Conservation (phyloP, 2,113 vertebrate genomes). For the Ibidorhyncha struthersii region DNA sequence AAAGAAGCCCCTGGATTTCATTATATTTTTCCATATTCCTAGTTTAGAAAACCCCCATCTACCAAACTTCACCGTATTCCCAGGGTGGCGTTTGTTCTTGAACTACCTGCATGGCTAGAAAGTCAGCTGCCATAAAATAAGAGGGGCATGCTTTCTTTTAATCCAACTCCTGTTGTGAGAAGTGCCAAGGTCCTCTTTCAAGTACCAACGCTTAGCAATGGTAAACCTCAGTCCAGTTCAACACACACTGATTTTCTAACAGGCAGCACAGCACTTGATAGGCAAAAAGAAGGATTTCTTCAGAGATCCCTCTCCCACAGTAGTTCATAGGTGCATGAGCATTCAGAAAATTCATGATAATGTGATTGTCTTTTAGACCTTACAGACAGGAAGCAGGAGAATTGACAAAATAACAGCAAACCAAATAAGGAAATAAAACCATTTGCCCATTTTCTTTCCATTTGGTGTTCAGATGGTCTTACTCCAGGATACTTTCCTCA, state of each 20-base stretch:
- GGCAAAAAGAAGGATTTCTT: background rate
- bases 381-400: background rate
- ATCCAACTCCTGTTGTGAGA: background rate
- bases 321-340: background rate
- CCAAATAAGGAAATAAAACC: background rate
- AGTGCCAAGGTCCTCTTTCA: background rate
- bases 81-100: background rate
- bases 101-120: background rate
- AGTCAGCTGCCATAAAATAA: background rate
- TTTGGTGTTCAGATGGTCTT: background rate
- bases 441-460: background rate
- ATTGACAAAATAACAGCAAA: rapidly evolving
- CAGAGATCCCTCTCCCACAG: background rate
- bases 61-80: background rate
- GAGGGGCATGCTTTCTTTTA: background rate
- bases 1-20: background rate
- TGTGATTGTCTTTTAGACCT: background rate
- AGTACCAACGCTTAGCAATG: background rate
- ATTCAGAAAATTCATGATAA: background rate
- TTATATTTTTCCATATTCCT: background rate
- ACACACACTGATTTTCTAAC: background rate
- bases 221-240: background rate
- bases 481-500: background rate
- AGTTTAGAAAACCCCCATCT: background rate
- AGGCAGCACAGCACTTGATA: background rate